Evolutionary conservation across 1,140 invertebrate genomes (phyloP).

Genomic region (Holcopasites calliopsidis): DNA sequence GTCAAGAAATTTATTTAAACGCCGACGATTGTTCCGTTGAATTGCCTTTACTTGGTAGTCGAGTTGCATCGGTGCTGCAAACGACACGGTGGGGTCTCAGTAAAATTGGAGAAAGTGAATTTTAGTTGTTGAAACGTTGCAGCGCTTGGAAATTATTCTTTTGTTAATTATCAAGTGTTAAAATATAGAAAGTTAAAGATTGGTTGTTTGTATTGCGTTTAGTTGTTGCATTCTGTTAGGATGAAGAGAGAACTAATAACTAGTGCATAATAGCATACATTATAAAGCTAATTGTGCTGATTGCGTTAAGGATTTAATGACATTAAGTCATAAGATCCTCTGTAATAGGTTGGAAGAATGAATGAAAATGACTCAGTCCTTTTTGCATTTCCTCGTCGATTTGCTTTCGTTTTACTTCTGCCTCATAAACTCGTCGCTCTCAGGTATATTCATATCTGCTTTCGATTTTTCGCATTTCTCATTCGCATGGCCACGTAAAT

Average conservation of each 20-base stretch:
- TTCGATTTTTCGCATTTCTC: constrained; percentile 27
- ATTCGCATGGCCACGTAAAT: neutral
- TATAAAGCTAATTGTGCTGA: too few relatives aligned
- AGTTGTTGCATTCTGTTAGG: too few relatives aligned
- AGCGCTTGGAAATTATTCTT: too few relatives aligned
- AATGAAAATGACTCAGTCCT: neutral
- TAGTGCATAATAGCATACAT: too few relatives aligned
- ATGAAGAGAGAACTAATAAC: too few relatives aligned
- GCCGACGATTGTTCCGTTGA: constrained; percentile 5
- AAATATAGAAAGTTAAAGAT: too few relatives aligned
- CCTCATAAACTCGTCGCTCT: constrained; percentile 4
- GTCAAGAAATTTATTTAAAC: constrained; percentile 8
- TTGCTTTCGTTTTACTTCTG: neutral
- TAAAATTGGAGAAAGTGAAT: neutral
- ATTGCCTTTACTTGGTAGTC: neutral
- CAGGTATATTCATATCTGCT: constrained; percentile 6
- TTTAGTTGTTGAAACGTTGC: neutral
- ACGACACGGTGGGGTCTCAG: too few relatives aligned
- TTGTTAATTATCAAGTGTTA: too few relatives aligned
- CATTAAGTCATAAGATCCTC: too few relatives aligned
- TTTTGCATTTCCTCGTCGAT: neutral
- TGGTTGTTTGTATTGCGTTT: too few relatives aligned
- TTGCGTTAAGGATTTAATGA: too few relatives aligned
- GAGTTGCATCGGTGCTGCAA: neutral
- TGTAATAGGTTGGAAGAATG: too few relatives aligned